Percentiles rank a stretch among this genome's conserved stretches.
These are phyloP conservation scores for Drosophila navojoa DNA, from an alignment of 1,140 invertebrate genomes.

Conservation along the genomic window DNA sequence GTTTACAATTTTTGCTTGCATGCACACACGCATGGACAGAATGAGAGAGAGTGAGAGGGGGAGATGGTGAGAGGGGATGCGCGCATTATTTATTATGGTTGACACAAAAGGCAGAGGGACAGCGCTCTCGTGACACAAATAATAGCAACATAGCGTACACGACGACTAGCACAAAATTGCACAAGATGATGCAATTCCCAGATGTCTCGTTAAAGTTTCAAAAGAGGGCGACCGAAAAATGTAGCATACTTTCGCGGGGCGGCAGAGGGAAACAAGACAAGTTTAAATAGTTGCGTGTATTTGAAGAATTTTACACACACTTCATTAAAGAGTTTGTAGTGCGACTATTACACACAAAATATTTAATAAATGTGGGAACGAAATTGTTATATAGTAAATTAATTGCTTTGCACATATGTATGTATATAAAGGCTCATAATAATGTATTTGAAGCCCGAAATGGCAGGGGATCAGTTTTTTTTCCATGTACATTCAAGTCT, in stretches of 20 bases:
- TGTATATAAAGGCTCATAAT: too few species aligned
- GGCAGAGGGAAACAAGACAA: slow-evolving; percentile 6
- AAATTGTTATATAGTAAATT: too few species aligned
- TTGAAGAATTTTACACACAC: neutral
- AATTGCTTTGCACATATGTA: too few species aligned
- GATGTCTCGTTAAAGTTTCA: slow-evolving; percentile 73
- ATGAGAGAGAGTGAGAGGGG: neutral
- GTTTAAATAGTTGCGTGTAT: slow-evolving; percentile 7
- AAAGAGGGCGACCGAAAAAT: slow-evolving; percentile 41
- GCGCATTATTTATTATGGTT: slow-evolving; percentile 78
- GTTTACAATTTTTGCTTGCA: slow-evolving; percentile 57
- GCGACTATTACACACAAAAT: neutral
- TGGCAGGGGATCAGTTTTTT: too few species aligned
- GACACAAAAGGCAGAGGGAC: slow-evolving; percentile 71
- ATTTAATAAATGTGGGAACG: neutral
- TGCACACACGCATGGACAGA: slow-evolving; percentile 18
- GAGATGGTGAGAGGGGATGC: neutral
- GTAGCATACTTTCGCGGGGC: slow-evolving; percentile 36
- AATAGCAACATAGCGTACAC: slow-evolving; percentile 23
- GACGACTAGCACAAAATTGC: slow-evolving; percentile 49
- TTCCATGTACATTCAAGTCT: too few species aligned
- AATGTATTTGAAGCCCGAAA: too few species aligned
- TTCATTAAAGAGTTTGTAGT: neutral
- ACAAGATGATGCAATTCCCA: slow-evolving; percentile 71
- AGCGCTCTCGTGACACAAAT: slow-evolving; percentile 47